Base-by-base conservation (phyloP, 1,140 invertebrate genomes). In the Doryteuthis pealeii region DNA sequence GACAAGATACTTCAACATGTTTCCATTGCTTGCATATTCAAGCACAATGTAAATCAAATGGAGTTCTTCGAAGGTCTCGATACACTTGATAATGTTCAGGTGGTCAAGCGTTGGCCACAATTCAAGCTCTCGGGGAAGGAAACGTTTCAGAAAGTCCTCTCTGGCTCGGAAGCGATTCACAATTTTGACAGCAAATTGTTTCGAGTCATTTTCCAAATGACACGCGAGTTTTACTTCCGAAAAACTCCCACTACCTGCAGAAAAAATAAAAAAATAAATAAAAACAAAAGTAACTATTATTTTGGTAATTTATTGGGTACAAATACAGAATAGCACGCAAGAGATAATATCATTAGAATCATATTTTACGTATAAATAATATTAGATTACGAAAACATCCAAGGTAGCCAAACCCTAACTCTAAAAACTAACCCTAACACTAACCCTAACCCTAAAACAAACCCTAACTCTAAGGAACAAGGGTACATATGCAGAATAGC, bases 61-160 rank as follows among this genome's bases (percentile, higher is more conserved):
- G n/a, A 32, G 18, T 2, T 43, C 49, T 40, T 67, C 66, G 45
- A 80, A 67, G 14, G 71, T 58, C 6, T 80, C 78, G 32, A 74
- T 62, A 28, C 77, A 32, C n/a, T 75, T 72, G 31, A 96, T 94
- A 5, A 96, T 93, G 84, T 95, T 92, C 4, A 88, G 88, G 89
- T 96, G 94, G 83, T 94, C 92, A 70, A 96, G 92, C 87, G 94
- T 93, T 10, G 92, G 94, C 65, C 95, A 87, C 78, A 96, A 94
- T 72, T 95, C 92, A 66, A 96, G 88, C 89, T 96, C 95, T 32
- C 95, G 90, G 22, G 94, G 94, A 83, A 96, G 94, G 85, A 96
- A 96, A 85, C 95, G 95, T 73, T 94, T 91, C 74, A 92, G 89
- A 79, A 93, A 96, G 77, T 93, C 92, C 73, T 91, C 90, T 0